Conservation (phyloP, 35 echinoderm and acorn worm genomes). For the Anneissia japonica region DNA sequence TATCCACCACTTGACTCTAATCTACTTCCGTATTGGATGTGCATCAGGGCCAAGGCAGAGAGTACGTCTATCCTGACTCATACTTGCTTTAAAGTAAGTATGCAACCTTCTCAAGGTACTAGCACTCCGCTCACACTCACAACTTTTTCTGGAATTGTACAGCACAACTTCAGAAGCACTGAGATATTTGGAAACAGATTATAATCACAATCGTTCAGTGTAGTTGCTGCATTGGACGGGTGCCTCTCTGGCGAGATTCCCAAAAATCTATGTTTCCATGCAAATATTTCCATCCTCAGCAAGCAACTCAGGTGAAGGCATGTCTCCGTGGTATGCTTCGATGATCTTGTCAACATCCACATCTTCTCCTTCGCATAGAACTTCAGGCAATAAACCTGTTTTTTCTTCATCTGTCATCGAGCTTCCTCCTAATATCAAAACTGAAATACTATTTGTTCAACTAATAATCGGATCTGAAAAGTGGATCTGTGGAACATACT, state of each 20-base stretch:
- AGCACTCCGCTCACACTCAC: conserved; percentile 11
- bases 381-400: not conserved
- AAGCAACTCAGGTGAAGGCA: conserved; percentile 19
- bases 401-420: not conserved
- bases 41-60: conserved; percentile 4
- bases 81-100: conserved; percentile 6
- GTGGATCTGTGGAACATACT: not conserved
- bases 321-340: not conserved
- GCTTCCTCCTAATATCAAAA: not conserved
- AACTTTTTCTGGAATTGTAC: conserved; percentile 15
- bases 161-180: not conserved
- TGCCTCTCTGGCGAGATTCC: not conserved
- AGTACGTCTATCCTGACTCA: not conserved
- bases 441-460: not conserved
- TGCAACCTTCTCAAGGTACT: conserved; percentile 12
- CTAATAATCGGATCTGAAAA: not conserved
- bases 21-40: no score
- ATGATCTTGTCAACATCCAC: conserved; percentile 1
- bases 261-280: conserved; percentile 1
- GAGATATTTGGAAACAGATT: conserved; percentile 5
- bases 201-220: conserved; percentile 4
- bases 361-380: not conserved
- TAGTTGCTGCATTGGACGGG: not conserved
- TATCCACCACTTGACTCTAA: not conserved
- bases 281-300: not conserved